A percentile compares a stretch with the other conserved stretches of the same genome.
Conservation (phyloP, 2,888 invertebrate genomes). For the Microctonus aethiopoides region DNA sequence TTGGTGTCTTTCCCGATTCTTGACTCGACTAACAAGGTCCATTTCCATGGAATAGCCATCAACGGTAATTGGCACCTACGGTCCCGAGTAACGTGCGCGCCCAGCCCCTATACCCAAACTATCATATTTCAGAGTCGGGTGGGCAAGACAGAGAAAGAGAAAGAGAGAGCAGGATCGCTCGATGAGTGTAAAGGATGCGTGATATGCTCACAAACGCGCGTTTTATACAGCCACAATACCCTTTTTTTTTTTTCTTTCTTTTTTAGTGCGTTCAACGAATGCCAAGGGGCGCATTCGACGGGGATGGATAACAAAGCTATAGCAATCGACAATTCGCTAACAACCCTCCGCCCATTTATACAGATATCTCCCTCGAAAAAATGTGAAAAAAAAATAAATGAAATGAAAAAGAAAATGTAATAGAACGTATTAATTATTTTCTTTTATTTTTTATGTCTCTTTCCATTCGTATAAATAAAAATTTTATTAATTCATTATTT, state of each 20-base stretch:
- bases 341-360: constrained; percentile 52
- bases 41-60: constrained; percentile 67
- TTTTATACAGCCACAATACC: constrained; percentile 51
- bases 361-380: neutral
- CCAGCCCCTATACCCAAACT: constrained; percentile 39
- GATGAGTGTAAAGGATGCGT: constrained; percentile 48
- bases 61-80: constrained; percentile 66
- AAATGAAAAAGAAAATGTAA: neutral
- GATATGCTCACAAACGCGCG: constrained; percentile 55
- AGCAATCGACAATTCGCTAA: constrained; percentile 61
- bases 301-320: constrained; percentile 57
- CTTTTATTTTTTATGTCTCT: neutral
- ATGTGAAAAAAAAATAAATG: neutral
- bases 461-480: too few relatives aligned
- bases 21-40: constrained; percentile 63
- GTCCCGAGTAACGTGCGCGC: constrained; percentile 36
- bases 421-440: neutral
- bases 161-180: constrained; percentile 35
- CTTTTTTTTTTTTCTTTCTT: too few relatives aligned
- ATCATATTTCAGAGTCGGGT: constrained; percentile 61
- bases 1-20: constrained; percentile 61
- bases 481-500: too few relatives aligned
- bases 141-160: constrained; percentile 39
- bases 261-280: neutral
- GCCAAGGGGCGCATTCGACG: constrained; percentile 11